phyloP scores from a whole-genome alignment of 2,797 vertebrate species.

The Percopsis omiscomaycus region DNA sequence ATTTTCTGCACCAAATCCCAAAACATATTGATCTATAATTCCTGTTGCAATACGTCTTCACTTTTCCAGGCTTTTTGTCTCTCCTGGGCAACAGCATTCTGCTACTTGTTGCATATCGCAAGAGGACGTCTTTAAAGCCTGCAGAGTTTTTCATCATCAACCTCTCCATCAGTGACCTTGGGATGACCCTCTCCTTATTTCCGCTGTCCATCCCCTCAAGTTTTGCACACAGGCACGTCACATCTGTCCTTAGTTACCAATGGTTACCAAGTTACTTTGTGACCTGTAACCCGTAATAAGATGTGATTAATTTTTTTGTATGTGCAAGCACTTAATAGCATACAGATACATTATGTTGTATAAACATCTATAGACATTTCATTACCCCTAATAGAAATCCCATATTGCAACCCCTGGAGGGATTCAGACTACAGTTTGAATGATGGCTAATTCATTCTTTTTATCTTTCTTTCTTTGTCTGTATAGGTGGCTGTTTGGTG shows the following conservation, averaged over 20 bases:
- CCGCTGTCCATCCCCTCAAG: constrained; percentile 84
- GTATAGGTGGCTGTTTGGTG: constrained; percentile 80
- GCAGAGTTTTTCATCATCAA: constrained; percentile 88
- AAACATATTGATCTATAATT: not conserved
- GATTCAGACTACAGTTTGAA: no score
- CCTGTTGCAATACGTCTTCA: not conserved
- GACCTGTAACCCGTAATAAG: no score
- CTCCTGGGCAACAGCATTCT: constrained; percentile 81
- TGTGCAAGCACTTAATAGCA: no score
- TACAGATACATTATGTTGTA: no score
- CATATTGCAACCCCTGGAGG: no score
- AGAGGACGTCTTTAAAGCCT: constrained; percentile 84
- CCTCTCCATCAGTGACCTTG: constrained; percentile 86
- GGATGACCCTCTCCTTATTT: constrained; percentile 84
- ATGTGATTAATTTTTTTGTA: no score
- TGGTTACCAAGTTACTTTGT: no score
- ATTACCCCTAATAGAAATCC: no score
- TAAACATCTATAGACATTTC: no score
- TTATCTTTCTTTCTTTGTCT: constrained; percentile 14
- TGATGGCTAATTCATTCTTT: not conserved
- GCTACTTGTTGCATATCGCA: constrained; percentile 83
- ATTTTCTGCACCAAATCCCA: not conserved
- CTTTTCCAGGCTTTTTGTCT: constrained; percentile 74
- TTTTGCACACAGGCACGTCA: constrained; percentile 82
- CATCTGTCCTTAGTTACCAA: not conserved